These are phyloP conservation scores for Cheilosia pagana DNA, from an alignment of 2,888 invertebrate species.

Conservation along the genomic window DNA sequence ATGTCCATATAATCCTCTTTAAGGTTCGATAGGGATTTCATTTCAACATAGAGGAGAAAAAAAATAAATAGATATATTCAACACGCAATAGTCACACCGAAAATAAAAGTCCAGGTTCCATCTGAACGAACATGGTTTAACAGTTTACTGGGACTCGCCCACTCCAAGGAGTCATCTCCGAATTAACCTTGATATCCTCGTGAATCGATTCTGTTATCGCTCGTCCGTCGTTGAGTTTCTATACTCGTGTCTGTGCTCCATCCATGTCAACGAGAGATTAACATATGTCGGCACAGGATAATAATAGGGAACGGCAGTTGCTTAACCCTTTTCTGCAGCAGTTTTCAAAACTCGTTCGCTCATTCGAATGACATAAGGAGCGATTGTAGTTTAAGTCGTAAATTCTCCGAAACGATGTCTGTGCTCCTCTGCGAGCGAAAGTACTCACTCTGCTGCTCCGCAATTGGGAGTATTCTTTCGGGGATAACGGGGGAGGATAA, in stretches of 20 bases:
- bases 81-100: slow-evolving; percentile 17
- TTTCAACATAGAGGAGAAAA: neutral
- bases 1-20: slow-evolving; percentile 44
- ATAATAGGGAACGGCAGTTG: slow-evolving; percentile 35
- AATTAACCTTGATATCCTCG: slow-evolving; percentile 21
- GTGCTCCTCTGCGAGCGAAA: neutral
- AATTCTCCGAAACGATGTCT: slow-evolving; percentile 49
- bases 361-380: slow-evolving; percentile 47
- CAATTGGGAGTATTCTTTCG: slow-evolving; percentile 1
- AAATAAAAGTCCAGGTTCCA: neutral
- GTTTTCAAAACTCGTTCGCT: slow-evolving; percentile 43
- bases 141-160: slow-evolving; percentile 16
- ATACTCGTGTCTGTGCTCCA: slow-evolving; percentile 1
- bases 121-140: neutral
- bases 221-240: slow-evolving; percentile 6
- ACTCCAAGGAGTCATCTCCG: slow-evolving; percentile 18
- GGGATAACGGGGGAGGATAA: slow-evolving; percentile 3
- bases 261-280: slow-evolving; percentile 63
- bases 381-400: slow-evolving; percentile 65
- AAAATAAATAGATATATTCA: slow-evolving; percentile 15
- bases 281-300: slow-evolving; percentile 58
- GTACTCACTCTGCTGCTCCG: neutral
- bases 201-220: slow-evolving; percentile 24
- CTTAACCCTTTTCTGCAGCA: slow-evolving; percentile 45
- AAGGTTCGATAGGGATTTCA: slow-evolving; percentile 29